Evolutionary conservation across 2,797 vertebrate genomes (phyloP), one percentile per base, ranked within the genome.

Genomic region (Sebastes cheni): DNA sequence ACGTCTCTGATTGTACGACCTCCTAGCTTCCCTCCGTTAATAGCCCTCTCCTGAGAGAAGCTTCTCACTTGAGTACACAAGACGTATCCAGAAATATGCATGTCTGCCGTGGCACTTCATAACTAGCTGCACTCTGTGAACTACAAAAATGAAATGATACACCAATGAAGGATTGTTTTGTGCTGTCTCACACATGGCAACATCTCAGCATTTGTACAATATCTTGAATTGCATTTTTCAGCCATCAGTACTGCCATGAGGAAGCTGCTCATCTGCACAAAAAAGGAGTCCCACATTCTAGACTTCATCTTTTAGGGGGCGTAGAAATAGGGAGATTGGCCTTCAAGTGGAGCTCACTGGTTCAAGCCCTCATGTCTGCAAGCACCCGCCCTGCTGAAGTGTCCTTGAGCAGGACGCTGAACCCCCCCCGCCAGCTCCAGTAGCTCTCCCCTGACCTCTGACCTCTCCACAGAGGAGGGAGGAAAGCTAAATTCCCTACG

Each of bases 1-100:
- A 85, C 60, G 12, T 29, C 86, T 87, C 86, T 72, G 81, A 91
- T 83, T 90, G 75, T 73, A 62, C 10, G 82, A 90, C 89, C 85
- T 85, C 73, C 30, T 23, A 82, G 78, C 79, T 79, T 82, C 42
- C 59, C 77, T 83, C 86, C 83, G 77, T 91, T 90, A 91, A 85
- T 78, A 80, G 81, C 30, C 25, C 70, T 89, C 85, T 81, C 88
- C 62, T 61, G 70, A 88, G 90, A 87, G 80, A 86, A 75, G 55
- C 81, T 83, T 79, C 72, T 83, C 83, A 54, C 82, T 86, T 80
- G 77, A 81, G 88, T 90, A 86, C 84, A 91, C 89, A 89, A 86
- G 91, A 90, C 84, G 83, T 70, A 34, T 79, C 84, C 89, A 82
- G 75, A 92, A 92, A 91, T 90, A 89, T 81, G 64, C 87, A 71